Percentiles rank a stretch among this genome's conserved stretches.
Evolutionary conservation across 2,888 invertebrate species (phyloP).

Genomic region (Dinocampus coccinellae): DNA sequence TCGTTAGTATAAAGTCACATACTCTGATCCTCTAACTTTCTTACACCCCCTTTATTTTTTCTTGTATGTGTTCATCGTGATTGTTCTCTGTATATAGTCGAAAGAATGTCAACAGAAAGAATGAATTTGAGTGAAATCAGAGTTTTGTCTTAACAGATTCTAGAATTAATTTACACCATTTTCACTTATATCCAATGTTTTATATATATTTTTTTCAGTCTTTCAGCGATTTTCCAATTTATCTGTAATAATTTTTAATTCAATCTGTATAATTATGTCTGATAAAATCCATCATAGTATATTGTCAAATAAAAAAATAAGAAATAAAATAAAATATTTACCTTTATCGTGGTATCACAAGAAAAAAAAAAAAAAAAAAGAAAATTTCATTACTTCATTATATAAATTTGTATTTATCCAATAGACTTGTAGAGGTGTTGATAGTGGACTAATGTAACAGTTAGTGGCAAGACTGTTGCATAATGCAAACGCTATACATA

Average conservation of each 20-base stretch:
- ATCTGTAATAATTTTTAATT: too few relatives aligned
- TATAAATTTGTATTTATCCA: background rate
- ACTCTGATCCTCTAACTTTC: background rate
- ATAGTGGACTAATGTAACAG: constrained; percentile 8
- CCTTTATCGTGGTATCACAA: too few relatives aligned
- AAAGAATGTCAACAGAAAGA: constrained; percentile 30
- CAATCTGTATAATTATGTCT: too few relatives aligned
- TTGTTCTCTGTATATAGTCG: constrained; percentile 2
- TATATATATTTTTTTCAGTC: background rate
- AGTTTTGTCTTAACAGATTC: constrained; percentile 54
- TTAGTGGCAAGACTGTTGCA: constrained; percentile 5
- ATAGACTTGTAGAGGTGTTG: background rate
- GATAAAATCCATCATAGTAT: too few relatives aligned
- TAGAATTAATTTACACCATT: constrained; percentile 31
- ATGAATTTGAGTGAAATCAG: background rate
- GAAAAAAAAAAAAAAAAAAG: too few relatives aligned
- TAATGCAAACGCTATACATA: background rate
- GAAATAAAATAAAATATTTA: too few relatives aligned
- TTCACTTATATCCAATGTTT: background rate
- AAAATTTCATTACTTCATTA: background rate
- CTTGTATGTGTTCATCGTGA: constrained; percentile 30
- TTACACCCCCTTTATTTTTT: constrained; percentile 48
- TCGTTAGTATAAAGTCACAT: background rate
- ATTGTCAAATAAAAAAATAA: too few relatives aligned
- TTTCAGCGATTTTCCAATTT: too few relatives aligned